Evolutionary conservation across 2,113 vertebrate genomes (phyloP), one percentile per base, ranked within the genome.

Genomic region (Gymnogyps californianus): DNA sequence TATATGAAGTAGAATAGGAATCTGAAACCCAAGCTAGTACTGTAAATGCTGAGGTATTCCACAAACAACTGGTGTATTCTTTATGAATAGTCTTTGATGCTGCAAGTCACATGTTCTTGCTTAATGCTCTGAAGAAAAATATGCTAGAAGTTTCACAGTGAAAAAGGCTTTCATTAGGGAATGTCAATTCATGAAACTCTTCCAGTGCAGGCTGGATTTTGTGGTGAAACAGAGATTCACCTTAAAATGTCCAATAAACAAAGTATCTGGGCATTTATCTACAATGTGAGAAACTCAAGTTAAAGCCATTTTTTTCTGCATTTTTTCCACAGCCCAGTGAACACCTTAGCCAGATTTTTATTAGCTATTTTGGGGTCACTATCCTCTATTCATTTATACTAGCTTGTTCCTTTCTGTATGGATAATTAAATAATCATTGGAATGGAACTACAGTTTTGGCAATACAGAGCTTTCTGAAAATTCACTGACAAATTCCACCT

Each of bases 101-200:
- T 93, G 65, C 65, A 89, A 75, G 58, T 89, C 61, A 82, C 49
- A 6, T 65, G 25, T 16, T 65, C 54, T 85, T 96, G 15, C 57
- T 93, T 95, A 95, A 94, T 87, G 40, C 32, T 89, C 14, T 94
- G 54, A 61, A 51, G 62, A 89, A 91, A 84, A 87, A 85, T 76
- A 83, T 17, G 32, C 61, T 42, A 72, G 19, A 36, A 87, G 38
- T 72, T 91, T 79, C 55, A 55, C 15, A 49, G 31, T 67, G 70
- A 78, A 78, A 88, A 92, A 54, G 2, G 3, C 5, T 82, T 87
- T 83, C 44, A 83, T 82, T 94, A 87, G 31, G 55, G 95, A 95
- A 94, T 49, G 6, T 42, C 62, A 85, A 47, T 83, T 90, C 22
- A 78, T 91, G 1, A 87, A 77, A 62, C 14, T 80, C 24, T 91